Conservation (phyloP, 2,888 invertebrate genomes). For the Cactoblastis cactorum region DNA sequence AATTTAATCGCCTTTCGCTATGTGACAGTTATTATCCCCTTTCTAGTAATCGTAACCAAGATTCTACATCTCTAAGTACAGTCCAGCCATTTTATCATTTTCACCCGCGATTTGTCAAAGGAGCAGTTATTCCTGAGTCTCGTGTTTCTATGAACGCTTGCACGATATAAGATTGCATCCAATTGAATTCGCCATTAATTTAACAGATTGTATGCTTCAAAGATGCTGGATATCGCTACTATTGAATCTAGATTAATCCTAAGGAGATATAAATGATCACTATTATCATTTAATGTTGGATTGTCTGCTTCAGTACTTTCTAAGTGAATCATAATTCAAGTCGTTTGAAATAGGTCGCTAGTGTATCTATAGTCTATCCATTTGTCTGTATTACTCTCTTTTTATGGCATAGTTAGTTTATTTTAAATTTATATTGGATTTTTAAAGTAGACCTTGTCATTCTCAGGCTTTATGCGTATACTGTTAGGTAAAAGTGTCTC, state of each 20-base stretch:
- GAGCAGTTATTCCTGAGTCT: conserved; percentile 4
- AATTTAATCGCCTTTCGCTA: background rate
- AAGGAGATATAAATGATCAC: conserved; percentile 5
- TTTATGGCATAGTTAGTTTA: no score
- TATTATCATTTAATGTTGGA: conserved; percentile 1
- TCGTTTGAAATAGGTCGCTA: background rate
- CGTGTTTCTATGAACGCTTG: background rate
- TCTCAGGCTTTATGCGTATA: no score
- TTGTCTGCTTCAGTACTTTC: conserved; percentile 9
- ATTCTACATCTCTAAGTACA: background rate
- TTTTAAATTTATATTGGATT: no score
- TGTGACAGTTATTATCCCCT: background rate
- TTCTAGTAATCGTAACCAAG: background rate
- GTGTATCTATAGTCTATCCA: background rate
- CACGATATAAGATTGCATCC: conserved; percentile 3
- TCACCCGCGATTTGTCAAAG: background rate
- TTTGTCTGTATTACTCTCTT: no score
- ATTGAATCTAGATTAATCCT: conserved; percentile 1
- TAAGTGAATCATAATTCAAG: conserved; percentile 9
- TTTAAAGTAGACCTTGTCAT: no score
- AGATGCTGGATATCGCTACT: conserved; percentile 4
- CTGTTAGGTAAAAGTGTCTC: no score
- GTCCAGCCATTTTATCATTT: background rate
- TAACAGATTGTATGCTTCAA: conserved; percentile 10
- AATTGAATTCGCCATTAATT: conserved; percentile 8